Conservation (phyloP, 2,888 invertebrate species). For the Nomada ferruginata region DNA sequence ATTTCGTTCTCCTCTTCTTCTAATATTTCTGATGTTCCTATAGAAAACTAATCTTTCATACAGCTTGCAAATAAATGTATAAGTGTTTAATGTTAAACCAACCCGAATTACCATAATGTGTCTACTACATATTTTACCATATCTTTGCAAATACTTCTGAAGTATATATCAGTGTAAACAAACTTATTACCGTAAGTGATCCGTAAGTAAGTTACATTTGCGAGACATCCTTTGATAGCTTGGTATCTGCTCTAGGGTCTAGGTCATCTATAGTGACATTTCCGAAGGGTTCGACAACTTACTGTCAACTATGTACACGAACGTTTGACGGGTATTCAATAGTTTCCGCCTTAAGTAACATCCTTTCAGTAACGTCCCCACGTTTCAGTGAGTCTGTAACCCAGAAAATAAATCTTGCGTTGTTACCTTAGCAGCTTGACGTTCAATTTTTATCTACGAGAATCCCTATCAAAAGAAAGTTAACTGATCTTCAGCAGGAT, state of each 20-base stretch:
- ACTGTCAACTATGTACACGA: conserved; percentile 50
- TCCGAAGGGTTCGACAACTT: conserved; percentile 61
- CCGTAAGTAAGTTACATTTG: background rate
- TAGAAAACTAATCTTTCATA: no score
- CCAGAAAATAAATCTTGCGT: conserved; percentile 25
- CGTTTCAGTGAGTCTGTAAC: conserved; percentile 42
- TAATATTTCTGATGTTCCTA: no score
- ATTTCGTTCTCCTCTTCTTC: no score
- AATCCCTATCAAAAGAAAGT: no score
- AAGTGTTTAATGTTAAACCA: no score
- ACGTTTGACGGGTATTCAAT: conserved; percentile 71
- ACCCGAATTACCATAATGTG: no score
- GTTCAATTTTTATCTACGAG: background rate
- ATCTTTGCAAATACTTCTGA: no score
- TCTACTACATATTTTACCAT: no score
- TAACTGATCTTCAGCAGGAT: no score
- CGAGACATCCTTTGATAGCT: conserved; percentile 15
- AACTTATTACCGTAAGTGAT: background rate
- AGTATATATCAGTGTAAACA: background rate
- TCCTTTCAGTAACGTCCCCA: conserved; percentile 52
- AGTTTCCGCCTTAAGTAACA: conserved; percentile 65
- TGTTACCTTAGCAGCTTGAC: background rate
- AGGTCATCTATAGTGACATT: conserved; percentile 55
- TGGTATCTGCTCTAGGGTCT: conserved; percentile 49
- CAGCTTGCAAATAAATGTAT: no score